Conservation (phyloP, 2,113 vertebrate genomes). For the Stegastes partitus region DNA sequence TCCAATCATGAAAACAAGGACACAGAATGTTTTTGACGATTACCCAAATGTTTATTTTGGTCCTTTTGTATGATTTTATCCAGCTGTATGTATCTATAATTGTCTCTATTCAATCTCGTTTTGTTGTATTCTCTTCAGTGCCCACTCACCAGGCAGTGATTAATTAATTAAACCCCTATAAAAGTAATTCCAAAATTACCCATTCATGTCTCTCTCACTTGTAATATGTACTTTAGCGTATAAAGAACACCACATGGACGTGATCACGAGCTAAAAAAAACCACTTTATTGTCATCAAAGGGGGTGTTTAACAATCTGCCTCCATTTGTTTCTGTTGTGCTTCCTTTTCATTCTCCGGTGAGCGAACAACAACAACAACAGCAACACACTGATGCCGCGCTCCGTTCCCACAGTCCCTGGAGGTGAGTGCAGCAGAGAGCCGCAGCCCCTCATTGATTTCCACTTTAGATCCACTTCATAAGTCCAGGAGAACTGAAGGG, state of each 20-base stretch:
- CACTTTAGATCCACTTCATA: constrained; percentile 53
- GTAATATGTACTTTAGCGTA: no score
- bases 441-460: constrained; percentile 56
- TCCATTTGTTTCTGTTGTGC: background rate
- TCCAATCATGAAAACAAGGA: background rate
- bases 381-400: constrained; percentile 2
- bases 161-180: no score
- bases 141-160: no score
- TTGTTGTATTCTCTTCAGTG: background rate
- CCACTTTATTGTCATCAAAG: no score
- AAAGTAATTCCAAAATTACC: no score
- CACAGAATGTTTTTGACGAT: background rate
- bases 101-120: background rate
- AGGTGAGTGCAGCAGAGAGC: constrained; percentile 25
- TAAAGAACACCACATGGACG: no score
- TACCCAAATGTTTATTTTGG: background rate
- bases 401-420: constrained; percentile 17
- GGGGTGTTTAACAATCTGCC: background rate
- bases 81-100: background rate
- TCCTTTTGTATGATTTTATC: background rate
- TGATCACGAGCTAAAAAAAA: no score
- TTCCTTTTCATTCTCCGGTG: background rate
- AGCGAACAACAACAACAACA: constrained; percentile 22
- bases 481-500: constrained; percentile 33
- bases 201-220: no score